These are phyloP conservation scores for Procambarus virginalis DNA, from an alignment of 1,140 invertebrate species.

Conservation along the genomic window DNA sequence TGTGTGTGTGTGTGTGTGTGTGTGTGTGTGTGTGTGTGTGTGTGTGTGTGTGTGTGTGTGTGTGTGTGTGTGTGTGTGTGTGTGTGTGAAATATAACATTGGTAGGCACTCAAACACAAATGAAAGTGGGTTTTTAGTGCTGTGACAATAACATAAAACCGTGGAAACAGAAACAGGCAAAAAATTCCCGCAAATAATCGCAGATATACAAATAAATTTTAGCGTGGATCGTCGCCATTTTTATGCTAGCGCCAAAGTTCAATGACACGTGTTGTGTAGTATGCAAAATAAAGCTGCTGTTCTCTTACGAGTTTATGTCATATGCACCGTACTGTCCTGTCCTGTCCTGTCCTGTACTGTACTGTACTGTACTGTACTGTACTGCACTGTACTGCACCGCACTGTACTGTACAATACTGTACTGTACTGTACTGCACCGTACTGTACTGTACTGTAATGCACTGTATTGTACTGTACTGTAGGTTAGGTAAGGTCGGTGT, in stretches of 20 bases:
- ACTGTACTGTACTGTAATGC: too few species aligned
- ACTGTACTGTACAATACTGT: too few species aligned
- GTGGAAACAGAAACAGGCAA: neutral
- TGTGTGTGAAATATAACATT: neutral
- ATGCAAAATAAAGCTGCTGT: neutral
- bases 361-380: too few species aligned
- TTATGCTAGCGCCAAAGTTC: neutral
- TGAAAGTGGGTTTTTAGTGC: neutral
- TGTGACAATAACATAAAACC: neutral
- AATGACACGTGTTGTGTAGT: neutral
- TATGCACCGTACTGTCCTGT: too few species aligned
- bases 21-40: neutral
- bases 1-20: neutral
- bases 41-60: too few species aligned
- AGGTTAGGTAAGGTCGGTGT: too few species aligned
- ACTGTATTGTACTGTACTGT: too few species aligned
- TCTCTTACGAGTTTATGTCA: too few species aligned
- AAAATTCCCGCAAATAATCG: neutral
- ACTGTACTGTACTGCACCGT: too few species aligned
- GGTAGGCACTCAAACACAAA: neutral
- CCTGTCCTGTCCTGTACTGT: too few species aligned
- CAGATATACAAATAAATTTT: neutral
- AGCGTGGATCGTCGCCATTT: neutral
- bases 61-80: neutral
- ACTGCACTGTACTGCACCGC: too few species aligned